Evolutionary conservation across 1,140 invertebrate genomes (phyloP), one percentile per base, ranked within the genome.

Genomic region (Zaprionus gabonicus): DNA sequence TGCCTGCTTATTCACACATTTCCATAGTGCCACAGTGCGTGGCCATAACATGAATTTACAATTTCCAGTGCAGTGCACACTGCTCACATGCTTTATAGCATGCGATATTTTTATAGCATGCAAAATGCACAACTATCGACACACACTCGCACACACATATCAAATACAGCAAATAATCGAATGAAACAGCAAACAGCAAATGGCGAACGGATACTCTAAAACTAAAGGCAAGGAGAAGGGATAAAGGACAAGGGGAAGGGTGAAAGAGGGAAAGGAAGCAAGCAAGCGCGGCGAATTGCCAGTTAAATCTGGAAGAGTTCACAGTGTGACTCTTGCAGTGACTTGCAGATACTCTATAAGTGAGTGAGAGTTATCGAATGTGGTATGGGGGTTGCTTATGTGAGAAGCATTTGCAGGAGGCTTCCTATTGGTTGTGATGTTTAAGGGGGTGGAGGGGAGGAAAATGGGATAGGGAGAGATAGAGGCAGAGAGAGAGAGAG

Each of bases 71-170:
- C 71, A 76, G 41, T 87, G 83, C 64, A 76, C 84, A 66, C 84
- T 71, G 69, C 56, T 74, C 80, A 82, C 80, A 83, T 74, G 71
- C 65, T 78, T 83, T 84, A 79, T 88, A 74, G 71, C 84, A 88
- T 87, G 84, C 84, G 85, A 88, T 90, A 84, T 88, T 84, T 90
- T 90, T 88, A 81, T 90, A 84, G 81, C 85, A 88, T 90, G 85
- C 81, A 84, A 88, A 87, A 75, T 84, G 65, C 68, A 88, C 64
- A 78, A 25, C 41, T 49, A 69, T 55, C 65, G 46, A 65, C 60
- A 58, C 64, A 55, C 55, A 72, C 70, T 68, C 12, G 31, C 23
- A 41, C 3, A 20, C 2, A 12, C n/a, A 12, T 25, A 49, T n/a
- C 31, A 34, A 34, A 34, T 34, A 34, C 31, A 34, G 13, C 13